Evolutionary conservation across 2,113 vertebrate genomes (phyloP), one percentile per base, ranked within the genome.

Genomic region (Macroglossus sobrinus): DNA sequence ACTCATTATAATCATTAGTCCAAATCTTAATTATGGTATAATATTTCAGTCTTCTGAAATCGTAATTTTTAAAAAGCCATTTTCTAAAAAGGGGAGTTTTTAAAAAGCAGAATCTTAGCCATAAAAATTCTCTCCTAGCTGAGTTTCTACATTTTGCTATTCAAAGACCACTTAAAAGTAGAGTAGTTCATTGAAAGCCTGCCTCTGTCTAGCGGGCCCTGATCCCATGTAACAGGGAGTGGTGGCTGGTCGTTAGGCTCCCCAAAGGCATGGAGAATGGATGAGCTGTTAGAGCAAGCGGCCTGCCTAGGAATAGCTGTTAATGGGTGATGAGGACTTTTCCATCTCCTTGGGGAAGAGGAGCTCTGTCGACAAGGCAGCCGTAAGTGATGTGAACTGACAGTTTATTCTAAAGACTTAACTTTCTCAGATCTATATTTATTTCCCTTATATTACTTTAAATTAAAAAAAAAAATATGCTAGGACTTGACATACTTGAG

Each of bases 341-440:
- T 35, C 89, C 92, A 88, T 93, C 92, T 89, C 63, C 35, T 94
- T 0, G 21, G 93, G 96, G 89, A 95, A 92, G 94, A 94, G 94
- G 75, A 91, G 76, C 50, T 64, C 96, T 95, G 80, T 92, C 96
- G 94, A 92, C 94, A 24, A 97, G 96, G 95, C 88, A 18, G 91
- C 82, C 85, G 85, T 91, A 96, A 93, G 28, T 85, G 91, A 90
- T 66, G 71, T 93, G 96, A 97, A 97, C 96, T 96, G 93, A 98
- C 95, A 88, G 93, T 97, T 97, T 95, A 93, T 97, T 98, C 96
- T 95, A n/a, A 97, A 96, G 96, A 96, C 93, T 93, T 92, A 80
- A 84, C 91, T 98, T 97, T 96, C 96, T 96, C 78, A 97, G 94
- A 96, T 97, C 93, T 95, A 91, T 97, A 97, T 97, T 97, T 96